phyloP scores from a whole-genome alignment of 2,797 vertebrate species.

The Numenius phaeopus region DNA sequence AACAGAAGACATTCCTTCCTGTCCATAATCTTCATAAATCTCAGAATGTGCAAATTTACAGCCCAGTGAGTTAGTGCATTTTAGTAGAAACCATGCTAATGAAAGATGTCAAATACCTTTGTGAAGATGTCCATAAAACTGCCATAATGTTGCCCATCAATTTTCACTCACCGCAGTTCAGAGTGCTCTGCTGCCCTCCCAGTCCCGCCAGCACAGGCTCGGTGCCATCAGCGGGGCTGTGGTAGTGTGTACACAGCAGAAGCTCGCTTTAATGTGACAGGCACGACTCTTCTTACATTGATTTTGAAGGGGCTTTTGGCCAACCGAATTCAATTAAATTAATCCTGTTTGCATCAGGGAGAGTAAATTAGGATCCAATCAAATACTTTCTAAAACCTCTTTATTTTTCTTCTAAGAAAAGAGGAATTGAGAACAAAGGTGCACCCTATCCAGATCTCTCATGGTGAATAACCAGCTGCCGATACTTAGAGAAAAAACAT shows the following conservation, averaged over 20 bases:
- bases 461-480: neutral
- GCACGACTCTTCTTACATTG: neutral
- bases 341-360: neutral
- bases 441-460: neutral
- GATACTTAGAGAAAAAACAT: neutral
- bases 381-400: neutral
- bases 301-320: neutral
- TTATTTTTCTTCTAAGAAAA: neutral
- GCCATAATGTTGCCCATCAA: neutral
- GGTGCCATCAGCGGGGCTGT: neutral
- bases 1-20: neutral
- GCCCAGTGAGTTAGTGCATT: neutral
- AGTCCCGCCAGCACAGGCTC: neutral
- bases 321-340: neutral
- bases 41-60: neutral
- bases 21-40: neutral
- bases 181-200: neutral
- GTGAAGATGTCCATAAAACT: slow-evolving; percentile 31
- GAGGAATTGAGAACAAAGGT: neutral
- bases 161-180: neutral
- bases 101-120: slow-evolving; percentile 37
- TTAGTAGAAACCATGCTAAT: slow-evolving; percentile 18
- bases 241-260: neutral
- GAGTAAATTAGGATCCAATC: neutral
- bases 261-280: neutral